Conservation (phyloP, 2,888 invertebrate species). For the Aphidoletes aphidimyza region DNA sequence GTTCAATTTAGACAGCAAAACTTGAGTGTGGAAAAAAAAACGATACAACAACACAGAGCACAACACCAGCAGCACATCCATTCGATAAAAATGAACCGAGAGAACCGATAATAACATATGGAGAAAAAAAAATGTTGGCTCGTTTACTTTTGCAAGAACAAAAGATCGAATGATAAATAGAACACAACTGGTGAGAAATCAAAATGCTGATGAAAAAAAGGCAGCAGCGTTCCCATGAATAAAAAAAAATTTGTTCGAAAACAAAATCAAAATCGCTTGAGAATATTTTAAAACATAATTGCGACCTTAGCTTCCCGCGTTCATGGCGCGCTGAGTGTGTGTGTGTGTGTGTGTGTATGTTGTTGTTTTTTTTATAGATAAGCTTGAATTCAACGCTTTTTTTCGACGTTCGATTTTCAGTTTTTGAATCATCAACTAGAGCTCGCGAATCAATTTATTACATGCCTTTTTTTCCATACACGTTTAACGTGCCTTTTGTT, state of each 20-base stretch:
- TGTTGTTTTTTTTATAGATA: neutral
- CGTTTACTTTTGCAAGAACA: neutral
- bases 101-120: neutral
- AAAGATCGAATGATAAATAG: slow-evolving; percentile 49
- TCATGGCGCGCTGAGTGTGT: neutral
- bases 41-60: neutral
- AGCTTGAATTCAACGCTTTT: neutral
- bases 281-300: slow-evolving; percentile 45
- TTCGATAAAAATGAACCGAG: slow-evolving; percentile 6
- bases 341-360: neutral
- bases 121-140: neutral
- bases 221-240: slow-evolving; percentile 10
- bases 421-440: neutral
- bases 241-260: neutral
- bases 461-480: neutral
- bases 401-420: neutral
- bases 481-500: neutral
- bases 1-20: slow-evolving; percentile 14
- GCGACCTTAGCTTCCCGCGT: slow-evolving; percentile 40
- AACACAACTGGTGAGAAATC: slow-evolving; percentile 11
- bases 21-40: neutral
- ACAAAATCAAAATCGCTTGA: slow-evolving; percentile 27
- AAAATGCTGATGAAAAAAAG: neutral
- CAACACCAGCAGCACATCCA: neutral
- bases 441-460: slow-evolving; percentile 2